Base-by-base conservation (phyloP, 2,888 invertebrate species). In the Schrankia costaestrigalis region DNA sequence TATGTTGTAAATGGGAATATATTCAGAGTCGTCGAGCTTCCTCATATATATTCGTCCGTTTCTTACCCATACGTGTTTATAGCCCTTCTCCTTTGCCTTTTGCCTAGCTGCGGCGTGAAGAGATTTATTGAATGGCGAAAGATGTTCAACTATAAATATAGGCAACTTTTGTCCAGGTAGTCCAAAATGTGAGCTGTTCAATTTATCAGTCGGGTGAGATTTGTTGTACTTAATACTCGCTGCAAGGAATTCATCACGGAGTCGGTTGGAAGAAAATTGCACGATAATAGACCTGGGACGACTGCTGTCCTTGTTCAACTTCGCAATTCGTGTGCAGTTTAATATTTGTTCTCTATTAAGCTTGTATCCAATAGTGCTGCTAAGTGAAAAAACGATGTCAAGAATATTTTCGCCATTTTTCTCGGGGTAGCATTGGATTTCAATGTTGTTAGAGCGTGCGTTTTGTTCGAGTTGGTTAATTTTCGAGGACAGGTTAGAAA, bases 21-120 rank as follows among this genome's bases (percentile, higher is more conserved):
- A 12, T 11, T 30, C 30, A 3, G 35, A 4, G 12, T 14, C 26
- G 5, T 35, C 35, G 1, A 12, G 9, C 26, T 35, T 35, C 8
- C 22, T 35, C 1, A 15, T 19, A 12, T 30, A 35, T 12, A 30
- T 30, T 26, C 11, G 30, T n/a, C 35, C 35, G 15, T 30, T 35
- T 26, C 35, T 29, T 3, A 29, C 25, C 35, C 29, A 35, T 7
- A 35, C 29, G 14, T 25, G 29, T 11, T 35, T 35, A n/a, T 35
- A 35, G 8, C n/a, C 9, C 11, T 13, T 30, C 17, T 35, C 35
- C n/a, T 35, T 35, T 3, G 30, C 26, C 10, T 26, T 30, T 2
- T 30, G 13, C 8, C 35, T 35, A 1, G 30, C 19, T 1, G 30
- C 35, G 7, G 35, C 35, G 9, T 30, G 35, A 10, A 35, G 25